Evolutionary conservation across 92 coral and sea anemone species (phyloP), one percentile per base, ranked within the genome.

Genomic region (Pocillopora grandis): DNA sequence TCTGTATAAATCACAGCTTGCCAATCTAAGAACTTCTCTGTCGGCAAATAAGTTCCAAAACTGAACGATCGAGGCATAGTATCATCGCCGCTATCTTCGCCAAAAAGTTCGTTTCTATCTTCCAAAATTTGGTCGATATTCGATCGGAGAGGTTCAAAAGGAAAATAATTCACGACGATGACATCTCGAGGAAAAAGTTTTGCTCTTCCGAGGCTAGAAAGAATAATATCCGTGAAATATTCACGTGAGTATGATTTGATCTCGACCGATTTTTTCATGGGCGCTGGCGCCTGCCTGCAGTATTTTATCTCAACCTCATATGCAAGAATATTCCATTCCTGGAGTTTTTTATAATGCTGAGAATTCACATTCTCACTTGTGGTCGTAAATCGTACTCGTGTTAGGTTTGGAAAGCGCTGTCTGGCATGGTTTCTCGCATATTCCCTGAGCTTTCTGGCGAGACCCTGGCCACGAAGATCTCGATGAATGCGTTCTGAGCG

Each of bases 161-260:
- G 95, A 67, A 92, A 97, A 90, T 93, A 94, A 80, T 95, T 95
- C 23, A 95, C 89, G 42, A 95, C 77, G 10, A 94, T 84, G 65
- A 92, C 82, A 63, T 88, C 72, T 69, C 86, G 89, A 57, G 92
- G 85, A 62, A 95, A 89, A 52, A 95, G 82, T 0, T 42, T 9
- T 12, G 77, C 84, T 4, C 88, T 80, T 17, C 82, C 89, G 18
- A 85, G 42, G 31, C 49, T 76, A 18, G 89, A 66, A 12, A 93
- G 87, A 35, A 93, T 75, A 12, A 87, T 72, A 48, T 89, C 86
- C 13, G 85, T 66, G 20, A 81, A 70, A 12, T 86, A 86, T 70
- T 76, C 82, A 75, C 84, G 92, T 73, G 77, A 72, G 77, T 86
- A 93, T 12, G 87, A 89, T 31, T 84, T 82, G 1, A 93, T 77